A percentile compares a stretch with the other conserved stretches of the same genome.
These are phyloP conservation scores for Sisyra terminalis DNA, from an alignment of 2,888 invertebrate species.

Conservation along the genomic window DNA sequence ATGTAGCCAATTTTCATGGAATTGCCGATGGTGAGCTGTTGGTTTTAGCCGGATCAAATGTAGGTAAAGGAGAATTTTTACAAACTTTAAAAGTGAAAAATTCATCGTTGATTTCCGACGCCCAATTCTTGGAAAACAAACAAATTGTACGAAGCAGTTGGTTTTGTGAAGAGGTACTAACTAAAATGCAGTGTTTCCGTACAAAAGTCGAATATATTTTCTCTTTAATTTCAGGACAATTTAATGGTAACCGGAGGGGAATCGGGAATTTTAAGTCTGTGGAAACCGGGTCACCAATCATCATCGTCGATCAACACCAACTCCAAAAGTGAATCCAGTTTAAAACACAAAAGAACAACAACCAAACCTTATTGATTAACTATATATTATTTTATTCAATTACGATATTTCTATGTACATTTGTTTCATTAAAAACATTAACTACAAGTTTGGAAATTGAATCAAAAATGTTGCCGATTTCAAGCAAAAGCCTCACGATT, in stretches of 20 bases:
- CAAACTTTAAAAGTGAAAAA: slow-evolving; percentile 30
- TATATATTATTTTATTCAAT: neutral
- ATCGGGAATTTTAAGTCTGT: slow-evolving; percentile 45
- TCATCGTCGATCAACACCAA: slow-evolving; percentile 11
- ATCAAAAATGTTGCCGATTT: no score
- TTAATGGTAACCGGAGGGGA: slow-evolving; percentile 56
- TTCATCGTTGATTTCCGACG: slow-evolving; percentile 33
- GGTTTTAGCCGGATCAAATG: slow-evolving; percentile 47
- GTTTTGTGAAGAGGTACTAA: slow-evolving; percentile 39
- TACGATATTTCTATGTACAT: no score
- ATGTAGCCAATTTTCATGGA: slow-evolving; percentile 42
- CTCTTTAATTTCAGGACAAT: slow-evolving; percentile 31
- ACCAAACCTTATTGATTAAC: slow-evolving; percentile 14
- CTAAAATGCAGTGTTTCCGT: no score
- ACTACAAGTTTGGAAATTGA: no score
- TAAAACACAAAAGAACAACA: slow-evolving; percentile 11
- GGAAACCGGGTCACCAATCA: slow-evolving; percentile 33
- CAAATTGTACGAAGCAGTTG: slow-evolving; percentile 57
- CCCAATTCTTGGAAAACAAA: slow-evolving; percentile 42
- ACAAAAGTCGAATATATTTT: slow-evolving; percentile 5
- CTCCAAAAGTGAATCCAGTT: slow-evolving; percentile 10
- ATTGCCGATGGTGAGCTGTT: slow-evolving; percentile 29
- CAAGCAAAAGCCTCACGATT: no score
- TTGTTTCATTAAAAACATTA: no score
- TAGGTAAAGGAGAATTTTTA: slow-evolving; percentile 39